Evolutionary conservation across 2,797 vertebrate genomes (phyloP), one percentile per base, ranked within the genome.

Genomic region (Aratinga solstitialis): DNA sequence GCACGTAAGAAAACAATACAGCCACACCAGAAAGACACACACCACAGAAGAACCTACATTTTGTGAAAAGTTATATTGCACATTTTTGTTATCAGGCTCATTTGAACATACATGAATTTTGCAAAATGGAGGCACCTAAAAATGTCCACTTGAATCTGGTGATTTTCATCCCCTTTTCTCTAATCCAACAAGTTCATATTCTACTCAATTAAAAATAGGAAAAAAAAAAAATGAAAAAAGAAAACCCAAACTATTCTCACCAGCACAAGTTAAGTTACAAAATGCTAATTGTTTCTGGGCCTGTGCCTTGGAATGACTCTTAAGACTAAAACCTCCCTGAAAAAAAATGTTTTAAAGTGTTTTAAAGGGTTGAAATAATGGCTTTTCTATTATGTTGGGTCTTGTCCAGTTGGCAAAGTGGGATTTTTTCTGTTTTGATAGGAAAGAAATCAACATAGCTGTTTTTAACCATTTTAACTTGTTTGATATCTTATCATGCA

Each of bases 341-440:
- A 77, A 59, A 59, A 76, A 94, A 90, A 61, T 71, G 73, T 79
- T 93, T 80, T 23, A 40, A 5, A 71, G 42, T 75, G 76, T 81
- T 73, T 66, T 79, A 78, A 45, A 2, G 45, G 38, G 42, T 77
- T 90, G 69, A 92, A 95, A 92, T 78, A 94, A 90, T 51, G 76
- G 71, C 84, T 94, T 92, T 94, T 89, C 92, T 94, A 85, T 56
- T 66, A 75, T 89, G 40, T 72, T 83, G 88, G 74, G 84, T 84
- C 67, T 54, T 65, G 27, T 66, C 50, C 69, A 73, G 40, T 51
- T 91, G 93, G 89, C 84, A 93, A 84, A 78, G 51, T 36, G 56
- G 11, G 47, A 34, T 61, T 93, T 96, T 95, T 90, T 76, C 76
- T 90, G 84, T 95, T 97, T 95, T 95, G 42, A 84, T 96, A 95